phyloP scores from a whole-genome alignment of 2,113 vertebrate species.

The Elaphurus davidianus region DNA sequence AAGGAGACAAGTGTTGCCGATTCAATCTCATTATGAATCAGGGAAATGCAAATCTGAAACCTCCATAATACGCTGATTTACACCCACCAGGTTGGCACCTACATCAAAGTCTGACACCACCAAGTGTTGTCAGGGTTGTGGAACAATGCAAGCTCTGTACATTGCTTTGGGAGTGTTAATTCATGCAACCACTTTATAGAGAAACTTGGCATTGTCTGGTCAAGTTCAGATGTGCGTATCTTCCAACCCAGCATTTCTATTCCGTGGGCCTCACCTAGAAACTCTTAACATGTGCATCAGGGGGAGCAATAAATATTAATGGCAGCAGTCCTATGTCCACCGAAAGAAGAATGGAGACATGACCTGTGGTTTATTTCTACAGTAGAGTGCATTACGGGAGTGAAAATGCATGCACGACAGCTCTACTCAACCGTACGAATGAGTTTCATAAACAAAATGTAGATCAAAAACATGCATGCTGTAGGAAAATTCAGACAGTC shows the following conservation, averaged over 20 bases:
- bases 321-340: not conserved
- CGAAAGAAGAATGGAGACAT: not conserved
- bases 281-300: not conserved
- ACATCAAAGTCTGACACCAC: not conserved
- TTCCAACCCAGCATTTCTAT: not conserved
- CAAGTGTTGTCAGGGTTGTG: not conserved
- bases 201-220: not conserved
- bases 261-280: not conserved
- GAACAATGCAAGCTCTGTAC: not conserved
- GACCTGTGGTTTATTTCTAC: not conserved
- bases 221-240: not conserved
- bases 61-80: not conserved
- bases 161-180: not conserved
- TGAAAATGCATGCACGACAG: rapidly evolving
- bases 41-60: not conserved
- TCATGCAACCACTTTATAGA: not conserved
- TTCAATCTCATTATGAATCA: not conserved
- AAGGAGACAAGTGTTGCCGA: not conserved
- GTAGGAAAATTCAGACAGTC: not conserved
- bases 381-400: rapidly evolving
- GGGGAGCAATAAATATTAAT: not conserved
- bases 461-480: rapidly evolving
- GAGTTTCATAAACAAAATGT: not conserved
- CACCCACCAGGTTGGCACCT: not conserved
- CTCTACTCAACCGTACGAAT: rapidly evolving